A percentile compares a stretch with the other conserved stretches of the same genome.
Conservation (phyloP, 2,113 vertebrate species). For the Mustelus asterias region DNA sequence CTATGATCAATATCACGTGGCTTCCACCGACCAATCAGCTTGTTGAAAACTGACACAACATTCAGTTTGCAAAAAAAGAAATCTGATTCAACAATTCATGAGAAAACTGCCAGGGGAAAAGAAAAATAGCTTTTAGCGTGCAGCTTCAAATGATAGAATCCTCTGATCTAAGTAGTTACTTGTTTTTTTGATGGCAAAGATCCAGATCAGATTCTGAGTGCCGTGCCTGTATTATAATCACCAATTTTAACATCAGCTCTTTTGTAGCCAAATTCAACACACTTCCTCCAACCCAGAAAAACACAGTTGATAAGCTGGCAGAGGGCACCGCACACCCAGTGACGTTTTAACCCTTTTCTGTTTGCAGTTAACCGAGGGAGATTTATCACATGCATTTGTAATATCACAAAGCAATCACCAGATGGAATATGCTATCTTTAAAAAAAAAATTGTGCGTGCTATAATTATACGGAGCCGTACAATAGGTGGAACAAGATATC, state of each 20-base stretch:
- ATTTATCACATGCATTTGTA: not conserved
- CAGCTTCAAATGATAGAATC: conserved; percentile 2
- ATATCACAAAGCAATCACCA: not conserved
- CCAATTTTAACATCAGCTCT: conserved; percentile 22
- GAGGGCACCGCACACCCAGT: not conserved
- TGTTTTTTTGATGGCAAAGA: not conserved
- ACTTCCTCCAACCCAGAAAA: conserved; percentile 5
- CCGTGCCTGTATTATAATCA: not conserved
- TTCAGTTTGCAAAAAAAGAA: not conserved
- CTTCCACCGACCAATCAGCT: not conserved
- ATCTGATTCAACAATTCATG: not conserved
- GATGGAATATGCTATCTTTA: not conserved
- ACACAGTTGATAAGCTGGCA: conserved; percentile 20
- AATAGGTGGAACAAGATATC: not conserved
- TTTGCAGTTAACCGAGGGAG: not conserved
- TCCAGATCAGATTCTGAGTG: not conserved
- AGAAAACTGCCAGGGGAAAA: not conserved
- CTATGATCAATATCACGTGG: not conserved
- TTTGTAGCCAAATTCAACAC: not conserved
- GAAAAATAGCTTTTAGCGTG: not conserved
- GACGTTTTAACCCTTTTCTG: not conserved
- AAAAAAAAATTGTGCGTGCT: too few species aligned
- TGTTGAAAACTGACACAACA: not conserved
- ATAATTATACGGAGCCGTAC: not conserved
- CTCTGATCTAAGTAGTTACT: not conserved